Base-by-base conservation (phyloP, 2,113 vertebrate genomes). In the Mugil cephalus region DNA sequence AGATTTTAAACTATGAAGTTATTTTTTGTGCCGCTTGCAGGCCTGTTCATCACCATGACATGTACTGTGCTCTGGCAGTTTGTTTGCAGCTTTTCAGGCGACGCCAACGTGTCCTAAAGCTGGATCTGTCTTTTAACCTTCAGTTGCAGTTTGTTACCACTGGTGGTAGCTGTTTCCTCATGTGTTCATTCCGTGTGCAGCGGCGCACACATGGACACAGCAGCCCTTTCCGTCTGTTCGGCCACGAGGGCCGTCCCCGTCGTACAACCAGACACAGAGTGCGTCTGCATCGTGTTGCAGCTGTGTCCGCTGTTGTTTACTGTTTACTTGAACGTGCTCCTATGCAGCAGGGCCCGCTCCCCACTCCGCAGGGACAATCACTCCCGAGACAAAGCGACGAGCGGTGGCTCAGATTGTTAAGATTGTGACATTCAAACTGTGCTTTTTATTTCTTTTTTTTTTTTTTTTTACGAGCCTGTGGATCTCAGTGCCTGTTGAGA, bases 311-410 rank as follows among this genome's bases (percentile, higher is more conserved):
- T 87, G 4, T 86, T 73, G 74, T 85, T 84, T 80, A 59, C 70
- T 66, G 69, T 87, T 91, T 88, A 84, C 83, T 84, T 79, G 79
- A 74, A 84, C 52, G 72, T 77, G 85, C 83, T 87, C 80, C 81
- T 79, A 77, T 84, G 90, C 79, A 89, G 78, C 77, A 80, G 81
- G 53, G 67, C 46, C 40, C 24, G 24, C 21, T 14, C 19, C 69
- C 72, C 79, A 83, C 85, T 75, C 80, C 67, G 87, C 80, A 65
- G 81, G 84, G 77, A 86, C 88, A 54, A 77, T 88, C 38, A 73
- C 79, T 84, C 54, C 80, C 51, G 77, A 74, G 48, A 63, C 12
- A 53, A 69, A 76, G 71, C 71, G 21, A 65, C 13, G 55, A 77
- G 64, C 35, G 54, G 45, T 24, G 42, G 64, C 24, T 69, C 15